Percentiles rank a stretch among this genome's conserved stretches.
These are phyloP conservation scores for Montipora efflorescens DNA, from an alignment of 64 coral and sea anemone species.

Conservation along the genomic window DNA sequence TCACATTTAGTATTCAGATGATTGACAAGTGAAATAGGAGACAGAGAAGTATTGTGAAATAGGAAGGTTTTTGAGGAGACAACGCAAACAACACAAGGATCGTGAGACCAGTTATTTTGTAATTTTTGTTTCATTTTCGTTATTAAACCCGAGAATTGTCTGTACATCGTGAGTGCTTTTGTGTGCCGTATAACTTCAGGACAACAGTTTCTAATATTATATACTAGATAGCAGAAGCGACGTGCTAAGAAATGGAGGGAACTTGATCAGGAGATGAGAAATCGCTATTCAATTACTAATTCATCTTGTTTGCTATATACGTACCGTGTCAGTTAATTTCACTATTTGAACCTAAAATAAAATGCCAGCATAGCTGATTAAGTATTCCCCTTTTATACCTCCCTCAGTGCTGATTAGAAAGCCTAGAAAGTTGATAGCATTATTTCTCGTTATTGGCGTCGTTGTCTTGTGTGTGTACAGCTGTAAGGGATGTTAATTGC, in stretches of 20 bases:
- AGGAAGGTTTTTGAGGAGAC: no score
- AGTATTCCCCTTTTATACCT: background rate
- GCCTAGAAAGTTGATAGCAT: background rate
- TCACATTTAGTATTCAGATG: no score
- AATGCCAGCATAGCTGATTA: background rate
- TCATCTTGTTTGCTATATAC: background rate
- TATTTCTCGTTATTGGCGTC: conserved; percentile 6
- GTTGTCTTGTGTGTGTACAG: background rate
- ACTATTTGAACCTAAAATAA: background rate
- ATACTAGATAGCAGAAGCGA: background rate
- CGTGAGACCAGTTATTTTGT: no score
- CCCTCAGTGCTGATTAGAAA: background rate
- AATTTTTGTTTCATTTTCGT: no score
- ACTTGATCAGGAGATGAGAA: background rate
- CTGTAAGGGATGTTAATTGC: no score
- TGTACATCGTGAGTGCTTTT: no score
- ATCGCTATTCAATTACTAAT: background rate
- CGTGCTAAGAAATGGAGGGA: background rate
- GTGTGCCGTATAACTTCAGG: no score
- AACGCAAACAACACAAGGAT: no score
- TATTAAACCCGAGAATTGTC: no score
- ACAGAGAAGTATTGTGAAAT: no score
- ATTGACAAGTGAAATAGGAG: no score
- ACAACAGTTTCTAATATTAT: no score
- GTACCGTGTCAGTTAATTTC: background rate